Percentiles rank a stretch among this genome's conserved stretches.
phyloP scores from a whole-genome alignment of 2,113 vertebrate genomes.

The Daphoenositta chrysoptera region DNA sequence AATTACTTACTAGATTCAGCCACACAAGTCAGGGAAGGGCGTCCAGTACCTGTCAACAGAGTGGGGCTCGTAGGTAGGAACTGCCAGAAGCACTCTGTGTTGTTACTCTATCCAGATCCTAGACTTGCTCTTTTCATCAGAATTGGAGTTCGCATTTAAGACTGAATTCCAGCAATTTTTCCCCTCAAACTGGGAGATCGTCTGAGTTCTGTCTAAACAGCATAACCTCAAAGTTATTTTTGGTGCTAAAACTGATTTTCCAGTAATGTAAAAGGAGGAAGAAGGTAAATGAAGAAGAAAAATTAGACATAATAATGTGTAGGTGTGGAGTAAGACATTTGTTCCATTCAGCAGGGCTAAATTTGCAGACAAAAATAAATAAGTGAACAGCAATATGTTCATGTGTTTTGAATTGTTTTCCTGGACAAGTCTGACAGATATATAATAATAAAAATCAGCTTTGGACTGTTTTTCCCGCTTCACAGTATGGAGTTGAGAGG shows the following conservation, averaged over 20 bases:
- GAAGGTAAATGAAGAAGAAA: not conserved
- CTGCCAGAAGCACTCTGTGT: not conserved
- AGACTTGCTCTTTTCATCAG: not conserved
- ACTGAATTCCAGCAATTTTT: not conserved
- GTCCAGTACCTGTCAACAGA: not conserved
- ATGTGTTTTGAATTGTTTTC: not conserved
- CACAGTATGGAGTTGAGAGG: not conserved
- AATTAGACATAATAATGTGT: not conserved
- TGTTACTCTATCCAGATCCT: not conserved
- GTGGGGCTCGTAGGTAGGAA: not conserved
- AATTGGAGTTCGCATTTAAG: not conserved
- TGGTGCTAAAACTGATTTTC: not conserved
- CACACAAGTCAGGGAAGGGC: conserved; percentile 24
- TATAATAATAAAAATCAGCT: not conserved
- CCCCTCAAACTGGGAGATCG: not conserved
- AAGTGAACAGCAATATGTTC: not conserved
- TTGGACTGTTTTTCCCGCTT: not conserved
- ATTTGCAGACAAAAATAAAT: not conserved
- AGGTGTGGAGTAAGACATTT: not conserved
- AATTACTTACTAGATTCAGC: conserved; percentile 69
- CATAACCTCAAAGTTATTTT: not conserved
- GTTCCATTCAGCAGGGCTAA: not conserved
- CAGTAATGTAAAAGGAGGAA: not conserved
- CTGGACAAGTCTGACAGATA: not conserved
- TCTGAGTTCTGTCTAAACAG: not conserved